Evolutionary conservation across 2,797 vertebrate genomes (phyloP).

Genomic region (Xenopus petersii): DNA sequence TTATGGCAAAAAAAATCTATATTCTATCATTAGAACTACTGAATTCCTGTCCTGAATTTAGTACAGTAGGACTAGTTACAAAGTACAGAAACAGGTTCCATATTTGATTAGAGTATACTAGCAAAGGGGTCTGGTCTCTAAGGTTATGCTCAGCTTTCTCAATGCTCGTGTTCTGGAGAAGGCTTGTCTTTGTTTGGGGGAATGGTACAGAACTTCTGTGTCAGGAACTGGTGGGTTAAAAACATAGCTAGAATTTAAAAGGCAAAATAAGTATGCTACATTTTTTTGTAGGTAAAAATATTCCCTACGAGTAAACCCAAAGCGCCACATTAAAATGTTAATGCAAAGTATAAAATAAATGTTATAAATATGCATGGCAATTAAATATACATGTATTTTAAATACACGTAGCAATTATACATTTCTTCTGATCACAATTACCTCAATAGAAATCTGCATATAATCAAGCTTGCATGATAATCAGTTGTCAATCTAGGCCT

Average conservation of each 20-base stretch:
- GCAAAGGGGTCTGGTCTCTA: too few species aligned
- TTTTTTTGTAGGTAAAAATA: not conserved
- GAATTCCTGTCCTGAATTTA: too few species aligned
- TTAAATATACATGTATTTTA: conserved; percentile 83
- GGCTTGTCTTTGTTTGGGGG: too few species aligned
- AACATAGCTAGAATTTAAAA: not conserved
- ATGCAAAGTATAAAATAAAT: conserved; percentile 71
- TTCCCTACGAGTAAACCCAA: not conserved
- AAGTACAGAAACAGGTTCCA: too few species aligned
- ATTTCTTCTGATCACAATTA: conserved; percentile 79
- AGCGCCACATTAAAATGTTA: conserved; percentile 42
- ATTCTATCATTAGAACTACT: too few species aligned
- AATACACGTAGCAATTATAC: conserved; percentile 79
- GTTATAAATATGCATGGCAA: conserved; percentile 80
- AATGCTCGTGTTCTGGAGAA: too few species aligned
- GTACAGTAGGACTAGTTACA: too few species aligned
- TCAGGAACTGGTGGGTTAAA: not conserved
- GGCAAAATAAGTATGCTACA: not conserved
- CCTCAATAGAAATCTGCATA: conserved; percentile 82
- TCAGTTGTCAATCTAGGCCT: conserved; percentile 74
- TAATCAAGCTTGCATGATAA: conserved; percentile 76
- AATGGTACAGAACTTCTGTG: too few species aligned
- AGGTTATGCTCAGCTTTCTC: too few species aligned
- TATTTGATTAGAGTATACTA: too few species aligned
- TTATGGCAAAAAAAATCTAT: too few species aligned